A percentile compares a stretch with the other conserved stretches of the same genome.
phyloP scores from a whole-genome alignment of 2,888 invertebrate genomes.

The Lycaena phlaeas region DNA sequence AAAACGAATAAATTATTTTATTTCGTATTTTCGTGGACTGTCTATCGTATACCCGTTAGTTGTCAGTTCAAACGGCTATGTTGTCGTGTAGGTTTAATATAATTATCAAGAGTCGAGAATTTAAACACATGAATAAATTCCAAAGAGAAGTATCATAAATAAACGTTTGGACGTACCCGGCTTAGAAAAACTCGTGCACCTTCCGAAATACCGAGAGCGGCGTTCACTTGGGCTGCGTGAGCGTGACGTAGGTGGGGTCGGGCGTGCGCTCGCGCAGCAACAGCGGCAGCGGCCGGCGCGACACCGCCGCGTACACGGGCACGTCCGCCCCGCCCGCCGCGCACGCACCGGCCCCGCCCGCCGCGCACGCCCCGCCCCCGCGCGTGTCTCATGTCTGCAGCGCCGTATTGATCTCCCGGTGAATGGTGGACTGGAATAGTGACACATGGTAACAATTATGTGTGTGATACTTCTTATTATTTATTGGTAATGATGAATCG shows the following conservation, averaged over 20 bases:
- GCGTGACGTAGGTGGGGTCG: slow-evolving; percentile 21
- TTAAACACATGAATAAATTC: too few species aligned
- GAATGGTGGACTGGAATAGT: slow-evolving; percentile 75
- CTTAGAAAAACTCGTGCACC: slow-evolving; percentile 55
- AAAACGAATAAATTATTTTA: too few species aligned
- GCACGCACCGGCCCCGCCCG: not conserved
- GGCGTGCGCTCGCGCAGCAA: slow-evolving; percentile 23
- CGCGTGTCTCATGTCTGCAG: slow-evolving; percentile 77
- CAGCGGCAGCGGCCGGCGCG: slow-evolving; percentile 20
- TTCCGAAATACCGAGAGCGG: slow-evolving; percentile 63
- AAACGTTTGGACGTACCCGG: slow-evolving; percentile 6
- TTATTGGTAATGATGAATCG: too few species aligned
- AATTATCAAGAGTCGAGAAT: too few species aligned
- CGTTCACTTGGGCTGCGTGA: slow-evolving; percentile 22
- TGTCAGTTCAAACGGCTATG: too few species aligned
- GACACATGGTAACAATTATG: too few species aligned
- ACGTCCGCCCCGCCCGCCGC: not conserved
- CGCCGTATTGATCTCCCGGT: slow-evolving; percentile 87
- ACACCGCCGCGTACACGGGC: slow-evolving; percentile 29
- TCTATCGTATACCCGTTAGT: too few species aligned
- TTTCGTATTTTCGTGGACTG: too few species aligned
- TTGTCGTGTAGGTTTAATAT: too few species aligned
- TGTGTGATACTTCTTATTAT: too few species aligned
- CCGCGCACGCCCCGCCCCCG: not conserved
- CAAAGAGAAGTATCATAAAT: too few species aligned